Evolutionary conservation across 1,140 invertebrate species (phyloP), one percentile per base, ranked within the genome.

Genomic region (Linepithema humile): DNA sequence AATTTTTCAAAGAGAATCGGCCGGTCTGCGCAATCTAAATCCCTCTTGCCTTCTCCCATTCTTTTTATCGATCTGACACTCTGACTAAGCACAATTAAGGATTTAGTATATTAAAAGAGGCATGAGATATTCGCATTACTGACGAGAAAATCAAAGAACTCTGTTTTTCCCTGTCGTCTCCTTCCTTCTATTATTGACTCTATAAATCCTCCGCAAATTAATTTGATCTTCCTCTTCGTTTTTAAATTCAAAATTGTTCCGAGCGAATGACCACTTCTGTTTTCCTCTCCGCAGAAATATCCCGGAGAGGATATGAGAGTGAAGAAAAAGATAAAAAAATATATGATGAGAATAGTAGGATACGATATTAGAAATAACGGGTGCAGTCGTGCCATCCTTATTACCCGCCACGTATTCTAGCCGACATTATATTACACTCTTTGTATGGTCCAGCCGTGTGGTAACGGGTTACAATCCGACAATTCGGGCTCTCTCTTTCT

Each of bases 1-100:
- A 90, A 89, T 89, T 85, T 88, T 87, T 90, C 84, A 85, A 83
- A 78, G 67, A 67, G 73, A 73, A 32, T 83, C 86, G 55, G 53
- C 62, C 60, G 32, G 48, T 10, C n/a, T n/a, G 53, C 48, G 62
- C 82, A 87, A 87, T 87, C 82, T 78, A 80, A 70, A 80, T 70
- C 64, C 57, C 38, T 70, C 38, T 69, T 6, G 3, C n/a, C 26
- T 40, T 35, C 23, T 9, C 4, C 32, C 80, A 65, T 72, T 59
- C 80, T 32, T 20, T 23, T 45, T 23, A 10, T 55, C 12, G 57
- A 73, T 53, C 48, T 62, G 53, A 78, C 35, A 70, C 23, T 48
- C 29, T 72, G 85, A 62, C 57, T 77, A 86, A 72, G 65, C 57
- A 75, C 72, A 53, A 78, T 83, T 83, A 74, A 48, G 55, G 85